phyloP scores from a whole-genome alignment of 2,113 vertebrate species.

The Phoxinus phoxinus region DNA sequence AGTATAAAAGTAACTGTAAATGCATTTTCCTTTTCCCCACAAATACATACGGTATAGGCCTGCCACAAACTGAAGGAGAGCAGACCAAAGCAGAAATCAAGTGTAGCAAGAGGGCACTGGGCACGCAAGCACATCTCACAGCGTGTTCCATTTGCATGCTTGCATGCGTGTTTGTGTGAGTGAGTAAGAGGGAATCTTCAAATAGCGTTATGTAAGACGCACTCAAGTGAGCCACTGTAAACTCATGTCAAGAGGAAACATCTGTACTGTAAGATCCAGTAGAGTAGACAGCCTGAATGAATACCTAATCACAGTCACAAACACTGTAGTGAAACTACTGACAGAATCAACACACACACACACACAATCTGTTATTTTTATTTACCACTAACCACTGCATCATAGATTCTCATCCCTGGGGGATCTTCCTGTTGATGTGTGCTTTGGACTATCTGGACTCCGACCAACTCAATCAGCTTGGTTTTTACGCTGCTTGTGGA shows the following conservation, averaged over 20 bases:
- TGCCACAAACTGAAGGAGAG: neutral
- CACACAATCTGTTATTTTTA: slow-evolving; percentile 5
- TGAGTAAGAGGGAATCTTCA: neutral
- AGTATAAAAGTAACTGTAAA: neutral
- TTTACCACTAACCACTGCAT: slow-evolving; percentile 22
- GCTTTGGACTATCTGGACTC: slow-evolving; percentile 46
- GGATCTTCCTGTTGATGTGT: slow-evolving; percentile 42
- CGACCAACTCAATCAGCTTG: slow-evolving; percentile 60
- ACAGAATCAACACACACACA: neutral
- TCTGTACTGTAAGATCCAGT: slow-evolving; percentile 13
- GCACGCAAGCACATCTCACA: neutral
- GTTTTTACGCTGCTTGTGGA: slow-evolving; percentile 14
- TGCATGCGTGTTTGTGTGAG: neutral
- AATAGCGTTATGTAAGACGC: slow-evolving; percentile 43
- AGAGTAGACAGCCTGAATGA: slow-evolving; percentile 20
- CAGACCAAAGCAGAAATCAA: neutral
- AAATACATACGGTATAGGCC: no score
- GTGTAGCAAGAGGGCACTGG: neutral
- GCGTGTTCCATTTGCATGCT: neutral
- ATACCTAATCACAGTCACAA: slow-evolving; percentile 10
- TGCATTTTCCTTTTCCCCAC: neutral
- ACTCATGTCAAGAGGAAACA: slow-evolving; percentile 24
- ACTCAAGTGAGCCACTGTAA: slow-evolving; percentile 7
- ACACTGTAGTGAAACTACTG: neutral
- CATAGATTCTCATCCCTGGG: slow-evolving; percentile 3